Base-by-base conservation (phyloP, 2,888 invertebrate species). In the Conops quadrifasciatus region DNA sequence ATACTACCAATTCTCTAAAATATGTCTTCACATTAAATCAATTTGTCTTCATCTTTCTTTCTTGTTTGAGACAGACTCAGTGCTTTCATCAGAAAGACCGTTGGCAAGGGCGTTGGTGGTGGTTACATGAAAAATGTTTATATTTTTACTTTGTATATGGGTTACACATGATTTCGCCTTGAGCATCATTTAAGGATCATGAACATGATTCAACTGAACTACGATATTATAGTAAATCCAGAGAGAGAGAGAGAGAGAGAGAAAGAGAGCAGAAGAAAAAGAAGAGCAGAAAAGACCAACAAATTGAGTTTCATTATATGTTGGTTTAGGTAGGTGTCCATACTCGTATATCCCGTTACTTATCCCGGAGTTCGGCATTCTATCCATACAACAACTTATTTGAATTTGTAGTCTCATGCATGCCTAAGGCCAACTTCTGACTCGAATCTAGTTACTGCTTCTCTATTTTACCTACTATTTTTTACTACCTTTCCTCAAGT, bases 91-190 rank as follows among this genome's bases (percentile, higher is more conserved):
- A n/a, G n/a, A n/a, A n/a, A 36, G 9, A 36, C 5, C 36, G 9
- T 36, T 36, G 36, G 9, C 4, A 36, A 4, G 9, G 4, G 4
- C 4, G 9, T 36, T 4, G 9, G 36, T 36, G 36, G 36, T 36
- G 9, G 36, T 36, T 36, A 36, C 36, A 36, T 7, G 36, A 28
- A 51, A 68, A 68, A 51, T 68, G 62, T 45, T 68, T 68, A 36
- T 24, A 51, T 45, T 59, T 67, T 59, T 43, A 59, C 59, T 60
- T 60, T 68, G 62, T 51, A 60, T 28, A 51, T 68, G 60, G 68
- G 62, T 62, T 62, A 68, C 51, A 67, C 56, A 56, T 36, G 56
- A 43, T 24, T 63, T 47, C 28, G 24, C 58, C 58, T 58, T 1
- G 15, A 26, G 58, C 58, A 58, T 56, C 26, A 36, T 36, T 36